Percentiles rank a stretch among this genome's conserved stretches.
Conservation (phyloP, 2,888 invertebrate genomes). For the Caenorhabditis uteleia region DNA sequence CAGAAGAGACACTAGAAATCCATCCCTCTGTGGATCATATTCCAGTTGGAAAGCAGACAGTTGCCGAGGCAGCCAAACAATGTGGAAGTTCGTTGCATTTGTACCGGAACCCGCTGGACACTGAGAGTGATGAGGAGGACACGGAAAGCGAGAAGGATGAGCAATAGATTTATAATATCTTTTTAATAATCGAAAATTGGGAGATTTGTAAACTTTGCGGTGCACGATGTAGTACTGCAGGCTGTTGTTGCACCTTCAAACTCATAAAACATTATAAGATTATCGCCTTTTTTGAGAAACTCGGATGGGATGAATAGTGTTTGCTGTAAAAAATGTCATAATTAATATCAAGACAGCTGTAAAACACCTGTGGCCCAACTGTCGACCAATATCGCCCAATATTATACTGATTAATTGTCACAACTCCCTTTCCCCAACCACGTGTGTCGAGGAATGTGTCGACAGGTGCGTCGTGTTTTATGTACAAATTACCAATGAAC, state of each 20-base stretch:
- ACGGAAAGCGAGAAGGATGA: slow-evolving; percentile 29
- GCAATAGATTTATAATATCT: not conserved
- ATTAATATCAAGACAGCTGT: not conserved
- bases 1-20: slow-evolving; percentile 43
- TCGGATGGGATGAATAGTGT: slow-evolving; percentile 27
- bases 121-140: slow-evolving; percentile 52
- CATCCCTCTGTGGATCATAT: slow-evolving; percentile 42
- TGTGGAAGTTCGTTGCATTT: slow-evolving; percentile 49
- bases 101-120: slow-evolving; percentile 59
- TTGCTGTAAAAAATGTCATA: slow-evolving; percentile 16
- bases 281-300: slow-evolving; percentile 25
- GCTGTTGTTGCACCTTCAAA: slow-evolving; percentile 32
- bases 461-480: slow-evolving; percentile 15
- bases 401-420: slow-evolving; percentile 73
- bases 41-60: slow-evolving; percentile 69
- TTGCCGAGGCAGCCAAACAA: slow-evolving; percentile 63
- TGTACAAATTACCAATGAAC: slow-evolving; percentile 26
- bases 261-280: slow-evolving; percentile 35
- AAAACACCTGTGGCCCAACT: slow-evolving; percentile 72
- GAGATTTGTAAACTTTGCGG: slow-evolving; percentile 21
- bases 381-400: slow-evolving; percentile 75
- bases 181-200: slow-evolving; percentile 19
- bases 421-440: slow-evolving; percentile 71
- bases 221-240: slow-evolving; percentile 16
- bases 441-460: slow-evolving; percentile 54